Evolutionary conservation across 2,888 invertebrate genomes (phyloP), one percentile per base, ranked within the genome.

Genomic region (Macroteleia sp.): DNA sequence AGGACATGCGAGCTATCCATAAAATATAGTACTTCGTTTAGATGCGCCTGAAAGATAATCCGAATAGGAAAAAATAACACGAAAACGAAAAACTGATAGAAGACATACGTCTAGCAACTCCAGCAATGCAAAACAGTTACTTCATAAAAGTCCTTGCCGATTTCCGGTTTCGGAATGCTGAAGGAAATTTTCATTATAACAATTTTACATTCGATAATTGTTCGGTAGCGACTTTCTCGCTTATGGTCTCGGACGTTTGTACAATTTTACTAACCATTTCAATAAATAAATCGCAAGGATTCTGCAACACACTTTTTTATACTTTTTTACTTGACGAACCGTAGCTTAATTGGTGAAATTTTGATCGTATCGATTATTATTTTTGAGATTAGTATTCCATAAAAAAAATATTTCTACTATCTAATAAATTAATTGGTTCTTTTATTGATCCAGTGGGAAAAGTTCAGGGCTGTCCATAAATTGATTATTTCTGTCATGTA

Each of bases 1-100:
- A 83, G 74, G 75, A 88, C 90, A 90, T 90, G 90, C 90, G 88
- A 90, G 86, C 85, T 83, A 90, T 90, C 88, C 89, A 90, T 91
- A 90, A 91, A 90, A 88, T 87, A 89, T 86, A 79, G 84, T 80
- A 64, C 74, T 83, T 82, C 79, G 78, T 76, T 50, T 81, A 88
- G 91, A 90, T 91, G 87, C 86, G 83, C 81, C 85, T 79, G 80
- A 80, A 80, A 89, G 90, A 91, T 91, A 90, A 89, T 83, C 87
- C 81, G 83, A 77, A 85, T 84, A 75, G 86, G 83, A 83, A 85
- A 77, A 79, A 73, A 69, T 57, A 62, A 57, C 57, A 19, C 44
- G 50, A 77, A 78, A 79, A n/a, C n/a, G n/a, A 79, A 54, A 50
- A 42, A 3, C 30, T 39, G 36, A 3, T n/a, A 39, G 46, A 9